A percentile compares a stretch with the other conserved stretches of the same genome.
phyloP scores from a whole-genome alignment of 2,113 vertebrate species.

The Dicaeum eximium region DNA sequence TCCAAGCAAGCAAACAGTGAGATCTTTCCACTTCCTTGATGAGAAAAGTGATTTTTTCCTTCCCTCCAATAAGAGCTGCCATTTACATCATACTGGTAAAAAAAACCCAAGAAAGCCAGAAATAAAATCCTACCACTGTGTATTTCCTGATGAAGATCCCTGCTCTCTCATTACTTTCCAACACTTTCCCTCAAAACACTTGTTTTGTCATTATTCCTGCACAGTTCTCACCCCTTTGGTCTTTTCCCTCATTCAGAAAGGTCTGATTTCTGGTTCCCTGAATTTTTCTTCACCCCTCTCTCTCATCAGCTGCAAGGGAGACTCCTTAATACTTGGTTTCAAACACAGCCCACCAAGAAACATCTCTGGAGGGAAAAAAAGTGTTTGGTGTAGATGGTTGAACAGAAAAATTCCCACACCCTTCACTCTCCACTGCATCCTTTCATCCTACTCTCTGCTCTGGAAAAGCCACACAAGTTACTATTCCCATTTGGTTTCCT shows the following conservation, averaged over 20 bases:
- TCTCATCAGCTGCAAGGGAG: not conserved
- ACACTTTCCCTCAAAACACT: not conserved
- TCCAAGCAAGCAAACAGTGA: not conserved
- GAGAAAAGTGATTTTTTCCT: not conserved
- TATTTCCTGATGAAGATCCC: not conserved
- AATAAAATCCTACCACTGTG: not conserved
- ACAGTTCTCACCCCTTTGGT: not conserved
- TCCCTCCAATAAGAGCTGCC: not conserved
- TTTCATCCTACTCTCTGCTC: not conserved
- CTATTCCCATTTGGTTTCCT: not conserved
- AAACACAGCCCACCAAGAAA: not conserved
- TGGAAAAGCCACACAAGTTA: not conserved
- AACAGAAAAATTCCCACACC: not conserved
- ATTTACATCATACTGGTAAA: not conserved
- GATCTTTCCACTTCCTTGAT: not conserved
- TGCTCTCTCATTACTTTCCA: not conserved
- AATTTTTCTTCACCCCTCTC: not conserved
- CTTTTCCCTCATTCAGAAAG: not conserved
- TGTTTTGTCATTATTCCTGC: not conserved
- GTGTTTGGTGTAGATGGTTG: not conserved
- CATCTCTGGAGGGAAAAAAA: not conserved
- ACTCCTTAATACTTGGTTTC: not conserved
- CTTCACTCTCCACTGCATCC: not conserved
- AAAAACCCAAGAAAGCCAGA: not conserved
- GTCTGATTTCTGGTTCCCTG: not conserved